Evolutionary conservation across 2,113 vertebrate genomes (phyloP).

Genomic region (Phasianus colchicus): DNA sequence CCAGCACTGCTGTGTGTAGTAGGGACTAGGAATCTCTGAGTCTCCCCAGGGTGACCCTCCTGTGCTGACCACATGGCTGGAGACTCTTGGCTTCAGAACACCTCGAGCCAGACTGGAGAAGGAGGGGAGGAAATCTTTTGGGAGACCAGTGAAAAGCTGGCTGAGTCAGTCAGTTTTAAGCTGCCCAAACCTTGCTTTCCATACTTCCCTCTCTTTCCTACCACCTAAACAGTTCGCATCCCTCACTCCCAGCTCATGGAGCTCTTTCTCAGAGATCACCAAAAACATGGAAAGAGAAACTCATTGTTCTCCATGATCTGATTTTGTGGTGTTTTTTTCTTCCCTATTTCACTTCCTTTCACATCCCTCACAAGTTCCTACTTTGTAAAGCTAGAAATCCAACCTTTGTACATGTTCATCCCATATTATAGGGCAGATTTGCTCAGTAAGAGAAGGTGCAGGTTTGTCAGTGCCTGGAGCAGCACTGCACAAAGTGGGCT

Average conservation of each 20-base stretch:
- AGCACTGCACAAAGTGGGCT: fast-evolving
- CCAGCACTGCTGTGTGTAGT: fast-evolving
- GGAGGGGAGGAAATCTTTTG: not conserved
- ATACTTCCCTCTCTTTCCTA: not conserved
- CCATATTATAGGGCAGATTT: too few species aligned
- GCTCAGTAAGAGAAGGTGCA: not conserved
- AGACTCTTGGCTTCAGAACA: not conserved
- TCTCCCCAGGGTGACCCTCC: not conserved
- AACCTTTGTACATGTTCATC: too few species aligned
- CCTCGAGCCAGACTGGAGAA: not conserved
- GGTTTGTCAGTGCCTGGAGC: not conserved
- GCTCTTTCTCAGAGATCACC: not conserved
- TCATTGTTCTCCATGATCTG: too few species aligned
- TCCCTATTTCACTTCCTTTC: too few species aligned
- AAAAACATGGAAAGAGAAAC: not conserved
- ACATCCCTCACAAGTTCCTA: too few species aligned
- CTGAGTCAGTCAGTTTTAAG: not conserved
- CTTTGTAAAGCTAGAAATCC: too few species aligned
- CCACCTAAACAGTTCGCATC: not conserved
- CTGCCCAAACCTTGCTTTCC: not conserved
- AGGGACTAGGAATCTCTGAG: not conserved
- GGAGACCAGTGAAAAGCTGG: fast-evolving
- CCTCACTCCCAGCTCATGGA: fast-evolving
- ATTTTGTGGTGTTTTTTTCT: too few species aligned
- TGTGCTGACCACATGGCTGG: not conserved